Evolutionary conservation across 2,113 vertebrate species (phyloP).

Genomic region (Chauna torquata): DNA sequence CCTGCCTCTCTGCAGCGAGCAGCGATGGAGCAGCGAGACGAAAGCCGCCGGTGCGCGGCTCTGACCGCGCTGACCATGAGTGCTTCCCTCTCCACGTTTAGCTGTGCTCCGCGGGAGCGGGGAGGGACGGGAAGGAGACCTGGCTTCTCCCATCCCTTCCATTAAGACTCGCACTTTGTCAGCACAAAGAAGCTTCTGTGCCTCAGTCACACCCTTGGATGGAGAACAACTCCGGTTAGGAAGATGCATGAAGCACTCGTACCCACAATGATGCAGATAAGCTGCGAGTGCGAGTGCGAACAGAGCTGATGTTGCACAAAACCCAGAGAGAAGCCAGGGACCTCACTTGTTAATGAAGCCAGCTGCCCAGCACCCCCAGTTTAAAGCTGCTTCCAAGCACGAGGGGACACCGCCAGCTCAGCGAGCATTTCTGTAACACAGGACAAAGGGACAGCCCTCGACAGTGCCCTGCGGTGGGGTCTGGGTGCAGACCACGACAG

Average conservation of each 20-base stretch:
- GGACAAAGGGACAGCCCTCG: background rate
- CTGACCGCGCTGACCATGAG: background rate
- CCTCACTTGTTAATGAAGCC: background rate
- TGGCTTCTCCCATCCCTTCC: background rate
- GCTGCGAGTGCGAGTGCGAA: background rate
- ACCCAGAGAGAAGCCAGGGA: background rate
- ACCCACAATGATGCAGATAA: accelerated
- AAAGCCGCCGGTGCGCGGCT: background rate
- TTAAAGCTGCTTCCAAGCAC: background rate
- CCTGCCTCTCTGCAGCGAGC: background rate
- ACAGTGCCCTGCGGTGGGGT: accelerated
- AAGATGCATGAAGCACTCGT: background rate
- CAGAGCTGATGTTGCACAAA: background rate
- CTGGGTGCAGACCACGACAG: accelerated
- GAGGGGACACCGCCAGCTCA: background rate
- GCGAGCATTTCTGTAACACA: background rate
- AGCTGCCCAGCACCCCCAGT: background rate
- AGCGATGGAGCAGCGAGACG: too few relatives aligned
- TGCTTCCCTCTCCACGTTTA: background rate
- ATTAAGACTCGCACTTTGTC: background rate
- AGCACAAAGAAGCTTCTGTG: background rate
- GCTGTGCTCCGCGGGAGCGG: background rate
- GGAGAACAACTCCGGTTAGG: accelerated
- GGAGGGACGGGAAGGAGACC: background rate
- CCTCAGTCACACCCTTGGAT: background rate